phyloP scores from a whole-genome alignment of 2,888 invertebrate genomes.

The Epinotia demarniana region DNA sequence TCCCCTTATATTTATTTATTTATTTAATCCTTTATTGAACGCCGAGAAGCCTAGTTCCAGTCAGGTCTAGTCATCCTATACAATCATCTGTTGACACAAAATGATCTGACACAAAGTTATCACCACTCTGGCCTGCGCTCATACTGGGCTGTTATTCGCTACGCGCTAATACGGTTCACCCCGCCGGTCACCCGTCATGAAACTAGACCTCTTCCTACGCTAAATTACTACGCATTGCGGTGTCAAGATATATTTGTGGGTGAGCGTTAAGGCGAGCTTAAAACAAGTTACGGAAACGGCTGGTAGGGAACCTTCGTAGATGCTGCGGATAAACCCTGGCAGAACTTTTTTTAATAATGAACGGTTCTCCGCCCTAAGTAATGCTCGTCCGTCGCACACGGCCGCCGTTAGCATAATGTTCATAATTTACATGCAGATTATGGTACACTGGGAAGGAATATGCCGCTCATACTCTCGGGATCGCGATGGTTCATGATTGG shows the following conservation, averaged over 20 bases:
- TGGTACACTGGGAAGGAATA: constrained; percentile 32
- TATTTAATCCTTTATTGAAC: too few relatives aligned
- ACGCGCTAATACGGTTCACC: too few relatives aligned
- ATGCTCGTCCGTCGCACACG: constrained; percentile 36
- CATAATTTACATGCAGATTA: constrained; percentile 47
- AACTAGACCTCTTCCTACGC: too few relatives aligned
- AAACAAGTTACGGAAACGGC: too few relatives aligned
- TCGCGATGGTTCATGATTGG: constrained; percentile 16
- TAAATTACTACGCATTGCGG: too few relatives aligned
- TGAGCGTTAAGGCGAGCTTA: too few relatives aligned
- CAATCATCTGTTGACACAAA: neutral
- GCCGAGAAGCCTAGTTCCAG: too few relatives aligned
- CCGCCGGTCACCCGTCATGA: too few relatives aligned
- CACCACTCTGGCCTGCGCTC: neutral
- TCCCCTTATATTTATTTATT: too few relatives aligned
- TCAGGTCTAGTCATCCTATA: neutral
- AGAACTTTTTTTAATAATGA: constrained; percentile 22
- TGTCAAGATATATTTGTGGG: too few relatives aligned
- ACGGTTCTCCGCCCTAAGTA: constrained; percentile 32
- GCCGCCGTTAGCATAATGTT: constrained; percentile 45
- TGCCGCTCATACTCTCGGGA: constrained; percentile 10
- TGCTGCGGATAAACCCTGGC: constrained; percentile 14
- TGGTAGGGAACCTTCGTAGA: constrained; percentile 11
- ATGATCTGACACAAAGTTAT: neutral
- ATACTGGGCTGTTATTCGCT: too few relatives aligned